phyloP scores from a whole-genome alignment of 2,888 invertebrate species.

The Allacma fusca region DNA sequence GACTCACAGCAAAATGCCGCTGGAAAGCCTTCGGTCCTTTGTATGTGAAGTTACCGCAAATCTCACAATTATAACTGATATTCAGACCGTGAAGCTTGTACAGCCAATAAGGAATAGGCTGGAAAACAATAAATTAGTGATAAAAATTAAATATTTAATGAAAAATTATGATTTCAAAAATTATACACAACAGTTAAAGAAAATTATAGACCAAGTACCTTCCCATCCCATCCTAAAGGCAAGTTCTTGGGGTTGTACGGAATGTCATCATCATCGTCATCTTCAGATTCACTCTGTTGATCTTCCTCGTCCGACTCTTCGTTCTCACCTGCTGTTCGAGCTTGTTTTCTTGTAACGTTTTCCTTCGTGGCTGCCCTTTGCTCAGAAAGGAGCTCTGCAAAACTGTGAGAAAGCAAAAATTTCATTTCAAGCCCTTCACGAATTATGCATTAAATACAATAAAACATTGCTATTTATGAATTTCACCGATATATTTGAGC shows the following conservation, averaged over 20 bases:
- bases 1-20: slow-evolving; percentile 87
- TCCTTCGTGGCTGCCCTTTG: slow-evolving; percentile 93
- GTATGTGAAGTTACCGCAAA: slow-evolving; percentile 98
- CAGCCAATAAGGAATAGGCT: slow-evolving; percentile 90
- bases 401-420: slow-evolving; percentile 65
- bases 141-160: too few species aligned
- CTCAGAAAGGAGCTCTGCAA: slow-evolving; percentile 82
- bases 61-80: slow-evolving; percentile 98
- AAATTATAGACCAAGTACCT: slow-evolving; percentile 70
- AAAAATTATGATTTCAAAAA: neutral
- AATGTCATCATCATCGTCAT: slow-evolving; percentile 88
- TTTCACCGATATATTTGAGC: slow-evolving; percentile 82
- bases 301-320: slow-evolving; percentile 88
- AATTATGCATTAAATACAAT: neutral
- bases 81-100: slow-evolving; percentile 99
- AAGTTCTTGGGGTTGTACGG: slow-evolving; percentile 99
- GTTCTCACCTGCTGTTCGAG: slow-evolving; percentile 90
- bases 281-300: slow-evolving; percentile 75
- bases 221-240: slow-evolving; percentile 98
- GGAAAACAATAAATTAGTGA: slow-evolving; percentile 60
- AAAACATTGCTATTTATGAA: neutral
- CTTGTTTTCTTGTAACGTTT: slow-evolving; percentile 98
- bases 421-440: too few species aligned
- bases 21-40: slow-evolving; percentile 99
- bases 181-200: neutral